Conservation (phyloP, 2,113 vertebrate genomes). For the Rhinopomastus cyanomelas region DNA sequence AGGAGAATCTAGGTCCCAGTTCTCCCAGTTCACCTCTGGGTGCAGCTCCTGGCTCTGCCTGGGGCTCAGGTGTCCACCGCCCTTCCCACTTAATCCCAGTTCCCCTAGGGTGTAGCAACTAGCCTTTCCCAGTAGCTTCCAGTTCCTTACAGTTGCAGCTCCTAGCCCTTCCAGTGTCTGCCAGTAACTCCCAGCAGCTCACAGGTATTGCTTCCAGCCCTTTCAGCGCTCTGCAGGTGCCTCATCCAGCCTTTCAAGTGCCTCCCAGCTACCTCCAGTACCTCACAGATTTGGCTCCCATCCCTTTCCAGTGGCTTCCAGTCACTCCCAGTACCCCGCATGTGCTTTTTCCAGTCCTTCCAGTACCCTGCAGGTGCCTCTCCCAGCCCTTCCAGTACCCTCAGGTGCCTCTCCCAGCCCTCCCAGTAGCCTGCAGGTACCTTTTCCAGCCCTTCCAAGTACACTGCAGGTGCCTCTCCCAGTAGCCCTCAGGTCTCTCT, state of each 20-base stretch:
- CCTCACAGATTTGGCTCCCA: background rate
- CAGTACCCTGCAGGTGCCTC: background rate
- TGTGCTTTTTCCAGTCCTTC: background rate
- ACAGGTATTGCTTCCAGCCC: too few relatives aligned
- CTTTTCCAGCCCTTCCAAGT: background rate
- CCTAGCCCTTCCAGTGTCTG: too few relatives aligned
- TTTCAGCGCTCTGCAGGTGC: too few relatives aligned
- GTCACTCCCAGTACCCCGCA: background rate
- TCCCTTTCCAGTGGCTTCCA: background rate
- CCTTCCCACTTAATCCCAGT: background rate
- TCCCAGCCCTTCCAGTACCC: background rate
- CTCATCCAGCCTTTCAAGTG: too few relatives aligned
- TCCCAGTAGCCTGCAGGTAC: background rate
- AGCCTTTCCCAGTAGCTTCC: too few relatives aligned
- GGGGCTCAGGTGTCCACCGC: too few relatives aligned
- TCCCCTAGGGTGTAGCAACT: too few relatives aligned
- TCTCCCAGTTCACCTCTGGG: background rate
- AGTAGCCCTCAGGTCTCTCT: background rate
- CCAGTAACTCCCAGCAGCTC: too few relatives aligned
- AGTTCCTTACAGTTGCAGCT: too few relatives aligned
- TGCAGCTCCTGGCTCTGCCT: background rate
- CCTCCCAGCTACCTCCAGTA: too few relatives aligned
- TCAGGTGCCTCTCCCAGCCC: background rate
- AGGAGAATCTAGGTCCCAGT: too few relatives aligned
- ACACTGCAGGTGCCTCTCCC: background rate